Percentiles rank a stretch among this genome's conserved stretches.
Evolutionary conservation across 2,113 vertebrate genomes (phyloP).

Genomic region (Recurvirostra avosetta): DNA sequence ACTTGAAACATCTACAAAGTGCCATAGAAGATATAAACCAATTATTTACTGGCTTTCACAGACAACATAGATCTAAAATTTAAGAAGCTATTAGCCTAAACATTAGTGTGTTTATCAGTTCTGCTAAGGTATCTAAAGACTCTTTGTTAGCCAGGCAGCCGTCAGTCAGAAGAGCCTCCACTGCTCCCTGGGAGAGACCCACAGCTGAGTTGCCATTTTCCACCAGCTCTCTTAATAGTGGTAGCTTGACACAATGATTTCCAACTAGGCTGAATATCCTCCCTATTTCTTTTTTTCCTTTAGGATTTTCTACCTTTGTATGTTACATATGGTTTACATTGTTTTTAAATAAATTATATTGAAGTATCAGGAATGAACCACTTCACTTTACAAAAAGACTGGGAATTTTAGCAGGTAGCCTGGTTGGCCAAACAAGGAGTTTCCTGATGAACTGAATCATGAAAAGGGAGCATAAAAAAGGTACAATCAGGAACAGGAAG

Average conservation of each 20-base stretch:
- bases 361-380: not conserved
- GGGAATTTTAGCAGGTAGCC: not conserved
- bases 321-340: not conserved
- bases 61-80: not conserved
- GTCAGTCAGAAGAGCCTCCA: not conserved
- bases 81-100: not conserved
- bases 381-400: not conserved
- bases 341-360: not conserved
- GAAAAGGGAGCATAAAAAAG: not conserved
- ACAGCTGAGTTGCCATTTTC: not conserved
- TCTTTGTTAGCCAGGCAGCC: not conserved
- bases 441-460: not conserved
- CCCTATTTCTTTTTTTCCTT: not conserved
- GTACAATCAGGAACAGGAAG: not conserved
- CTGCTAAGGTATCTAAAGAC: not conserved
- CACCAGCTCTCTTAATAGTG: not conserved
- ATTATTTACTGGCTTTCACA: not conserved
- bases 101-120: not conserved
- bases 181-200: not conserved
- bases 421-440: not conserved
- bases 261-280: not conserved
- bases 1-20: not conserved
- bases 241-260: not conserved
- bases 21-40: not conserved
- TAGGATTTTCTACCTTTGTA: not conserved